Conservation (phyloP, 1,140 invertebrate species). For the Helicoverpa armigera region DNA sequence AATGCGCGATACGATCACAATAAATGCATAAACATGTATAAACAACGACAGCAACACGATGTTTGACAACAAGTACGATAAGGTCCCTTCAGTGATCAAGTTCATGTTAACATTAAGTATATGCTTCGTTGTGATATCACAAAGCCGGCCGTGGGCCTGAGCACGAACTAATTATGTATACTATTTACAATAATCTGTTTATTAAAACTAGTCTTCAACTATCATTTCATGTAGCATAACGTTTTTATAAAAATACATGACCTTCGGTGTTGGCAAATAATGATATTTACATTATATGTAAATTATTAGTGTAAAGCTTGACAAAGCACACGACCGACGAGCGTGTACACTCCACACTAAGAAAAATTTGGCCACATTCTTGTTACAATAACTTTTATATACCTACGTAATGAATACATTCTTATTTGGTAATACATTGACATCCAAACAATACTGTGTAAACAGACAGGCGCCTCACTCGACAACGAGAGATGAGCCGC, state of each 20-base stretch:
- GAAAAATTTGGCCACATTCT: constrained; percentile 73
- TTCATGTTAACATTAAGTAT: constrained; percentile 45
- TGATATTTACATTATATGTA: not conserved
- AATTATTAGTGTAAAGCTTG: constrained; percentile 20
- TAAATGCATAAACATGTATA: constrained; percentile 9
- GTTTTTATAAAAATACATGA: constrained; percentile 34
- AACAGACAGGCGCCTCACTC: too few relatives aligned
- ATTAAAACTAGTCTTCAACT: not conserved
- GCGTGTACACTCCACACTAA: constrained; percentile 54
- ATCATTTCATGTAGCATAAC: constrained; percentile 2
- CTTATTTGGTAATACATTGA: constrained; percentile 1
- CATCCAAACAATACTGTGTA: constrained; percentile 23
- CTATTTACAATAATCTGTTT: not conserved
- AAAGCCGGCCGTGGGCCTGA: constrained; percentile 11
- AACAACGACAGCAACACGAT: constrained; percentile 6
- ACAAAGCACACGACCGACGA: not conserved
- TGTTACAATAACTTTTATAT: constrained; percentile 2
- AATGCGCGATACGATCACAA: constrained; percentile 20
- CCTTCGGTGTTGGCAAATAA: constrained; percentile 6
- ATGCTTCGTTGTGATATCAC: constrained; percentile 63
- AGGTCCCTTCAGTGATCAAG: constrained; percentile 50
- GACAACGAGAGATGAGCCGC: too few relatives aligned
- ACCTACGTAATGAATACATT: constrained; percentile 2
- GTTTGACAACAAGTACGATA: constrained; percentile 30
- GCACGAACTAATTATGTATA: not conserved